These are phyloP conservation scores for Hydroisotoma schaefferi DNA, from an alignment of 2,888 invertebrate genomes.

Conservation along the genomic window DNA sequence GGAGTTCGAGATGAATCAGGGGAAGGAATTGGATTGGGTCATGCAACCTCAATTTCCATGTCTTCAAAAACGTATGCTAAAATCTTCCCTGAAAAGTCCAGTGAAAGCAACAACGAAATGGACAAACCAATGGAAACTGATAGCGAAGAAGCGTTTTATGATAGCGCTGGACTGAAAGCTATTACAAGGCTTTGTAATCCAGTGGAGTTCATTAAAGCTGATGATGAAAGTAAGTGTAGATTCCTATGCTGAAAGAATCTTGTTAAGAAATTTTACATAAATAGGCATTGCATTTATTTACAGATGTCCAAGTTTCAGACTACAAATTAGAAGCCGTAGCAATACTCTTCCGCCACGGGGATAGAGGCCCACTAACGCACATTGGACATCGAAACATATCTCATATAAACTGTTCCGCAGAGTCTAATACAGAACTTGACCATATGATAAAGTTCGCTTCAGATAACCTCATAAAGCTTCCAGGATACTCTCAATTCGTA, in stretches of 20 bases:
- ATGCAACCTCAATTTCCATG: not conserved
- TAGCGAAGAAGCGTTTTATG: not conserved
- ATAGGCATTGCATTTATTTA: constrained; percentile 26
- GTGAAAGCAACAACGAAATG: not conserved
- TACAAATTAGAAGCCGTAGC: constrained; percentile 69
- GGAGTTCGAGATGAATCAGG: constrained; percentile 8
- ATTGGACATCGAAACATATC: constrained; percentile 66
- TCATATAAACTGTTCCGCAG: constrained; percentile 64
- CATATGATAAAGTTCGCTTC: constrained; percentile 39
- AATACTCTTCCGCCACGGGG: constrained; percentile 80
- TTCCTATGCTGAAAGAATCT: not conserved
- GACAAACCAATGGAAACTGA: not conserved
- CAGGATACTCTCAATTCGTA: constrained; percentile 67
- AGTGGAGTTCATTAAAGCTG: constrained; percentile 64
- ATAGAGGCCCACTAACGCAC: constrained; percentile 80
- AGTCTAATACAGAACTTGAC: constrained; percentile 50
- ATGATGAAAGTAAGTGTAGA: constrained; percentile 67
- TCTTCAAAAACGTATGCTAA: too few species aligned
- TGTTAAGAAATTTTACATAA: constrained; percentile 3
- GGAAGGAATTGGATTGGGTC: not conserved
- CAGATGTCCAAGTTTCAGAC: constrained; percentile 58
- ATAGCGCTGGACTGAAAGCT: constrained; percentile 3
- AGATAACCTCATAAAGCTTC: constrained; percentile 40
- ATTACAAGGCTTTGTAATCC: constrained; percentile 62
- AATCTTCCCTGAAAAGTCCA: too few species aligned